Conservation (phyloP, 2,113 vertebrate genomes). For the Leucosticte australis region DNA sequence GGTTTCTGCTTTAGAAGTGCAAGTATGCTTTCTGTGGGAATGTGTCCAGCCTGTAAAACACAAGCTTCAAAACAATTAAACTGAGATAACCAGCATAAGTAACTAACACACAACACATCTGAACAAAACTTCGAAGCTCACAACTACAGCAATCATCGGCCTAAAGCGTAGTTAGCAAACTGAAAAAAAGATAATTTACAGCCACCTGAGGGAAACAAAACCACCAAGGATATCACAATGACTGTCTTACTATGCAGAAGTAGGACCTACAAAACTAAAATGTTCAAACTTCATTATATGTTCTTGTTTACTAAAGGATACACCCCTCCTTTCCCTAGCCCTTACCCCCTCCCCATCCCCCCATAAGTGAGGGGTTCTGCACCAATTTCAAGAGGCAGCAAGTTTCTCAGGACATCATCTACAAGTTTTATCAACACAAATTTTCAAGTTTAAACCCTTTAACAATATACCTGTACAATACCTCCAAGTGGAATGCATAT, state of each 20-base stretch:
- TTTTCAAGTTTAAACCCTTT: slow-evolving; percentile 23
- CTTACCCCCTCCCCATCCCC: not conserved
- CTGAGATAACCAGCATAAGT: not conserved
- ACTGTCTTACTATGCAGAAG: not conserved
- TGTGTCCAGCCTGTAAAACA: not conserved
- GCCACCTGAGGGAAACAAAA: not conserved
- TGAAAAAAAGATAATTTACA: not conserved
- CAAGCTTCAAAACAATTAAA: not conserved
- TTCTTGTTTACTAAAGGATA: not conserved
- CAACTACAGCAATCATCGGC: slow-evolving; percentile 12
- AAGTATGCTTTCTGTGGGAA: not conserved
- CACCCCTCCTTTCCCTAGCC: not conserved
- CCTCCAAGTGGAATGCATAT: not conserved
- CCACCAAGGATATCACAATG: not conserved
- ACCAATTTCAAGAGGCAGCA: not conserved
- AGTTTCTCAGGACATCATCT: not conserved
- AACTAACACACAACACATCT: not conserved
- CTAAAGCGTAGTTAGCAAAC: slow-evolving; percentile 25
- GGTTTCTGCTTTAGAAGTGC: slow-evolving; percentile 10
- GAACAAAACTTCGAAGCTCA: slow-evolving; percentile 26
- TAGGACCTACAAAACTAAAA: not conserved
- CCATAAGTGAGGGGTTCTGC: not conserved
- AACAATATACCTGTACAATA: not conserved
- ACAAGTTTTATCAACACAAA: not conserved
- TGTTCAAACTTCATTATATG: not conserved